A percentile compares a stretch with the other conserved stretches of the same genome.
Evolutionary conservation across 2,797 vertebrate genomes (phyloP).

Genomic region (Alcedo quadribrachys): DNA sequence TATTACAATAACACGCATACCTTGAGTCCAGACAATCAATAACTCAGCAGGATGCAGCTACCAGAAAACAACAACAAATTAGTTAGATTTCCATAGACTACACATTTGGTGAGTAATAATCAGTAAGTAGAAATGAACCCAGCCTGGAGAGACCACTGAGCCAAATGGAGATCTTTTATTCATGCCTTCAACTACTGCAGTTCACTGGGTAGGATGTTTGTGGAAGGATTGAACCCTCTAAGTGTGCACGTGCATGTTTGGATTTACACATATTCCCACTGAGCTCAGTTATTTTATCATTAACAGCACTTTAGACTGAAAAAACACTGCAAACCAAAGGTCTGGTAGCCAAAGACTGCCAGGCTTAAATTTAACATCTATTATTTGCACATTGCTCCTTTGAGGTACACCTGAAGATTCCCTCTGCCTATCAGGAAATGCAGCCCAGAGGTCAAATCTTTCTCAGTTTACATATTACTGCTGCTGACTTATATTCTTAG

Average conservation of each 20-base stretch:
- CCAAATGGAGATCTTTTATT: slow-evolving; percentile 54
- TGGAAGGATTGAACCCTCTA: neutral
- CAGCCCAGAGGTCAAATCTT: slow-evolving; percentile 12
- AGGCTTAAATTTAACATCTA: neutral
- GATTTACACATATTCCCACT: neutral
- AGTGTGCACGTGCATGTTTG: neutral
- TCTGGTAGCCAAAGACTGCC: neutral
- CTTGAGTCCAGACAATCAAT: slow-evolving; percentile 47
- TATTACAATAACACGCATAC: slow-evolving; percentile 51
- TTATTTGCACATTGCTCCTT: neutral
- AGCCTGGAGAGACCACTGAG: slow-evolving; percentile 25
- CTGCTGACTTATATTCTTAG: neutral
- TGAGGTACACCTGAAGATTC: neutral
- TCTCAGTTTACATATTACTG: slow-evolving; percentile 14
- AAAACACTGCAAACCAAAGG: neutral
- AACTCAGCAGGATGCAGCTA: slow-evolving; percentile 33
- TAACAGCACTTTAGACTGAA: neutral
- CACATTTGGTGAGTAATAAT: slow-evolving; percentile 53
- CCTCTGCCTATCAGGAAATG: neutral
- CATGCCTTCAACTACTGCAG: neutral
- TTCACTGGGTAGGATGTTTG: neutral
- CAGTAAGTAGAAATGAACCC: slow-evolving; percentile 39
- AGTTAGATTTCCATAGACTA: slow-evolving; percentile 50
- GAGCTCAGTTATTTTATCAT: neutral
- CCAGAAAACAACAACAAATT: slow-evolving; percentile 61